Evolutionary conservation across 2,888 invertebrate genomes (phyloP).

Genomic region (Andricus curvator): DNA sequence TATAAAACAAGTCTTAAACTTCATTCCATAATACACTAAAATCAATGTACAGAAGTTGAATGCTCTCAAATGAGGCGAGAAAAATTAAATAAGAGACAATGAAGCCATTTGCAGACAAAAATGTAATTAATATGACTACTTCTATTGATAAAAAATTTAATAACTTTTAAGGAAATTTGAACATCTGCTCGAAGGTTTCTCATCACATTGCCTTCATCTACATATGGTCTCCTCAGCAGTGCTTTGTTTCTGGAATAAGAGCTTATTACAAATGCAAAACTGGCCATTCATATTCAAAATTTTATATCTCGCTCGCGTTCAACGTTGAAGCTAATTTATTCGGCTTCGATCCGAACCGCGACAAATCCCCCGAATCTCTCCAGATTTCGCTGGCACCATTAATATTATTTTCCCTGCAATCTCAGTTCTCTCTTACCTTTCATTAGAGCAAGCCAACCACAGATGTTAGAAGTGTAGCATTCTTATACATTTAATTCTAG

Average conservation of each 20-base stretch:
- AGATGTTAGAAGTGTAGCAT: background rate
- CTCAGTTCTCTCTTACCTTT: background rate
- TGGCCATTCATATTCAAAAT: conserved; percentile 94
- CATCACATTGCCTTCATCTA: conserved; percentile 78
- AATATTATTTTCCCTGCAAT: conserved; percentile 48
- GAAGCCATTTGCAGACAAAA: background rate
- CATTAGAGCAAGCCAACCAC: background rate
- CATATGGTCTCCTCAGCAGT: conserved; percentile 82
- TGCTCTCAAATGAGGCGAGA: too few relatives aligned
- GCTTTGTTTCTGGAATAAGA: conserved; percentile 82
- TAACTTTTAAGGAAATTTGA: conserved; percentile 42
- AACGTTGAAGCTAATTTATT: conserved; percentile 87
- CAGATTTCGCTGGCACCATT: conserved; percentile 53
- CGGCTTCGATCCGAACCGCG: conserved; percentile 79
- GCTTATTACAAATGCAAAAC: conserved; percentile 92
- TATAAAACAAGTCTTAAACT: background rate
- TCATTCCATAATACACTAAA: background rate
- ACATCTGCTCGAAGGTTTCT: conserved; percentile 38
- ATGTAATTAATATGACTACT: background rate
- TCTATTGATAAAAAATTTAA: background rate
- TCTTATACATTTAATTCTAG: background rate
- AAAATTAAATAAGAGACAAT: too few relatives aligned
- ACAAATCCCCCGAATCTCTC: conserved; percentile 72
- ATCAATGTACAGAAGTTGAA: background rate
- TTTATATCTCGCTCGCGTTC: conserved; percentile 84